Evolutionary conservation across 1,140 invertebrate species (phyloP).

Genomic region (Caenorhabditis briggsae): DNA sequence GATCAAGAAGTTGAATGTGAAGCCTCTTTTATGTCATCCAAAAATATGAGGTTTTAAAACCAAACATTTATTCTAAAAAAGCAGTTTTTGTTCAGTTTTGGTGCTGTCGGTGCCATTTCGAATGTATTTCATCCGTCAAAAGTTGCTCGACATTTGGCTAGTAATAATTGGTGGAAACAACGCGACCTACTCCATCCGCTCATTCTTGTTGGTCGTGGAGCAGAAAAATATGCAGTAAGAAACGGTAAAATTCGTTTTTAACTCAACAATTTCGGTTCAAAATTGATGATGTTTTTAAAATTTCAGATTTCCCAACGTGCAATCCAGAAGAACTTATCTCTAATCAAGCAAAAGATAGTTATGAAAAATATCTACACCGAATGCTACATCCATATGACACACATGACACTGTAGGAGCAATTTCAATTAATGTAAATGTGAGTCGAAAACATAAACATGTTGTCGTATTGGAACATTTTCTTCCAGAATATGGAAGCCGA

Average conservation of each 20-base stretch:
- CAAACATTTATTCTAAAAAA: neutral
- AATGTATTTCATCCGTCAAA: constrained; percentile 37
- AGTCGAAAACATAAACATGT: neutral
- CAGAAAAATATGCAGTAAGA: constrained; percentile 31
- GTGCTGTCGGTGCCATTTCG: constrained; percentile 36
- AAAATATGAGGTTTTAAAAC: constrained; percentile 40
- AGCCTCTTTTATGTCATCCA: constrained; percentile 49
- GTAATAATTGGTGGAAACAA: constrained; percentile 43
- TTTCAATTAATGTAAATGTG: constrained; percentile 44
- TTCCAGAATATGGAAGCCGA: constrained; percentile 21
- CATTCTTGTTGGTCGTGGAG: constrained; percentile 35
- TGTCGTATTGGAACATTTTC: neutral
- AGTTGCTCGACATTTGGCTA: neutral
- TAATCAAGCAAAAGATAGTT: constrained; percentile 33
- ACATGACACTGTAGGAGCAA: constrained; percentile 48
- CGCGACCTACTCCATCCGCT: constrained; percentile 18
- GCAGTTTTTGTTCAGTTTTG: constrained; percentile 5
- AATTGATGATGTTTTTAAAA: too few relatives aligned
- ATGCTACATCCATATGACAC: constrained; percentile 44
- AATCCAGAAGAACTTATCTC: constrained; percentile 36
- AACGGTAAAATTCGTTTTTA: neutral
- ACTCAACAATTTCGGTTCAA: too few relatives aligned
- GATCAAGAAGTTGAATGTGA: constrained; percentile 55
- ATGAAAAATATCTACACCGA: constrained; percentile 23
- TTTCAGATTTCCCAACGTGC: constrained; percentile 31